phyloP scores from a whole-genome alignment of 1,140 invertebrate species.

The Scylla paramamosain region DNA sequence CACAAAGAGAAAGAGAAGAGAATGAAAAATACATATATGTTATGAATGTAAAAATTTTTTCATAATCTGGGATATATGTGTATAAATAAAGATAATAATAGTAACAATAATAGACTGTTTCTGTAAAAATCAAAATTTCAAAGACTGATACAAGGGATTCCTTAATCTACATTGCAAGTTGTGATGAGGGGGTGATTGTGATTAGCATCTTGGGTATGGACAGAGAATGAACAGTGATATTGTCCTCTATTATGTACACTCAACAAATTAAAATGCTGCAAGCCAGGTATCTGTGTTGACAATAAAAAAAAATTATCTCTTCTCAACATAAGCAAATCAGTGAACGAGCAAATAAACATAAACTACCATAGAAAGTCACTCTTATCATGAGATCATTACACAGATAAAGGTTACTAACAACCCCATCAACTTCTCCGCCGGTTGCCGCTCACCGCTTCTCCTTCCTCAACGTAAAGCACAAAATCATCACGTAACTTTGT shows the following conservation, averaged over 20 bases:
- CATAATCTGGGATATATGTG: not conserved
- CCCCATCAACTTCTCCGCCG: too few species aligned
- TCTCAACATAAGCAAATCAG: too few species aligned
- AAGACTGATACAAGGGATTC: not conserved
- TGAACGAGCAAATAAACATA: too few species aligned
- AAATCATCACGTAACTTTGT: too few species aligned
- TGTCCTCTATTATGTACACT: not conserved
- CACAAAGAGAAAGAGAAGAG: not conserved
- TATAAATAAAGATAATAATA: not conserved
- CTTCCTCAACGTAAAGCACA: too few species aligned
- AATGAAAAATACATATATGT: not conserved
- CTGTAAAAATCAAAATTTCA: not conserved
- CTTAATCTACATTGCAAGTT: not conserved
- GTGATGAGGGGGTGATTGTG: not conserved
- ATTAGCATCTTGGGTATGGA: not conserved
- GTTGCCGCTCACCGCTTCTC: too few species aligned
- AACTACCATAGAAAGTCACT: too few species aligned
- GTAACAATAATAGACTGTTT: not conserved
- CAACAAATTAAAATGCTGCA: not conserved
- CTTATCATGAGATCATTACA: too few species aligned
- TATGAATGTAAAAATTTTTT: not conserved
- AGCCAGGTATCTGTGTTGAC: not conserved
- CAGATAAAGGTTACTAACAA: too few species aligned
- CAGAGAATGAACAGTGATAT: not conserved
- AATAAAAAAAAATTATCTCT: too few species aligned